Base-by-base conservation (phyloP, 30 jellyfish, hydroid and myxozoan species). In the Pseudorhiza aurosa region DNA sequence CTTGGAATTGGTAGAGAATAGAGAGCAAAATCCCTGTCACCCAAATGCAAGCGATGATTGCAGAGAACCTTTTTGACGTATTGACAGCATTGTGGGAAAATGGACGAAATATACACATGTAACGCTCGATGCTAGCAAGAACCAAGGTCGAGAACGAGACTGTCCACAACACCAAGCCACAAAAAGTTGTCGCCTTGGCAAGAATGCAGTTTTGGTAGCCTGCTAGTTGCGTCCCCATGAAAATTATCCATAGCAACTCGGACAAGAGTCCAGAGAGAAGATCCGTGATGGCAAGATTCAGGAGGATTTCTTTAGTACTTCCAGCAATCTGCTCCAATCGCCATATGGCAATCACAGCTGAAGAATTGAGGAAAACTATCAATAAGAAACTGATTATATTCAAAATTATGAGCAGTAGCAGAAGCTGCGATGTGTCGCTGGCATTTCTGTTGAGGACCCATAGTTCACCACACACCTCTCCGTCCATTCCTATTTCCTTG, bases 101-200 rank as follows among this genome's bases (percentile, higher is more conserved):
- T 7, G 82, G 82, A 27, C 44, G 53, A 29, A 68, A 39, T 14
- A 68, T 68, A 67, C 65, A 39, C 0, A 68, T 19, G 40, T 68
- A 68, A 6, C 82, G 44, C 22, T 68, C 82, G n/a, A 68, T 28
- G 21, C 82, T 68, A 5, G 82, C 82, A 1, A 68, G 65, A 15
- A 68, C 65, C 14, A 68, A 14, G 21, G 27, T 42, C 14, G 82
- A 68, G 17, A 68, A 68, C 44, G 82, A 39, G 5, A 46, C 65
- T 26, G 33, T 29, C 65, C 45, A 19, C 4, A 68, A 33, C 44
- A 29, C 8, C 8, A 44, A 46, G 4, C 65, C 65, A 39, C 28
- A 44, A 2, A 42, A 39, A 18, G 65, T 68, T 22, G 53, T 33
- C 4, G 35, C 62, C 17, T 40, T 42, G 8, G 82, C 65, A 8